Conservation (phyloP, 92 coral and sea anemone species). For the Palythoa heliodiscus region DNA sequence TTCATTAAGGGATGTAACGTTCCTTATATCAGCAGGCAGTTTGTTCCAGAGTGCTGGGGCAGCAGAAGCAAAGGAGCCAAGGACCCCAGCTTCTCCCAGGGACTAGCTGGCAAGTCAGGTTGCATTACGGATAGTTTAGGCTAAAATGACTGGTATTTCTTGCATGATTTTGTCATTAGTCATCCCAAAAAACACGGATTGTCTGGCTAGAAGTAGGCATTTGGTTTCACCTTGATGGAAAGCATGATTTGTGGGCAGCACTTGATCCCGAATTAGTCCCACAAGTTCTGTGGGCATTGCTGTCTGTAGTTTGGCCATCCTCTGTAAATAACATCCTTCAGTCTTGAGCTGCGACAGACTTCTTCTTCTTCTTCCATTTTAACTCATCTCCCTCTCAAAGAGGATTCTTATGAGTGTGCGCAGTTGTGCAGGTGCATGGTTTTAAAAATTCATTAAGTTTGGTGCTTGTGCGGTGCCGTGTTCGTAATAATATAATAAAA, state of each 20-base stretch:
- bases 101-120: constrained; percentile 56
- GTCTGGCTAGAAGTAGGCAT: constrained; percentile 59
- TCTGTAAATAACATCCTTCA: constrained; percentile 19
- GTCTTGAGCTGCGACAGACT: constrained; percentile 20
- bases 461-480: too few relatives aligned
- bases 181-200: constrained; percentile 35
- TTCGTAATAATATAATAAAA: too few relatives aligned
- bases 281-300: constrained; percentile 19
- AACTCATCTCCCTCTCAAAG: too few relatives aligned
- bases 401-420: too few relatives aligned
- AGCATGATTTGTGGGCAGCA: constrained; percentile 15
- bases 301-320: constrained; percentile 33
- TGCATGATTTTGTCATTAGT: constrained; percentile 43
- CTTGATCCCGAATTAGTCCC: constrained; percentile 8
- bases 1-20: too few relatives aligned
- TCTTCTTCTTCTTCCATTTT: too few relatives aligned
- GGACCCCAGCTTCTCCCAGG: constrained; percentile 54
- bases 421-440: too few relatives aligned
- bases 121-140: constrained; percentile 58
- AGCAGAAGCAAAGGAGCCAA: too few relatives aligned
- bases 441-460: too few relatives aligned
- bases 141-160: constrained; percentile 54
- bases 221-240: constrained; percentile 55
- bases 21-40: too few relatives aligned
- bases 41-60: too few relatives aligned